These are phyloP conservation scores for Saturnia japonica DNA, from an alignment of 2,888 invertebrate species.

Conservation along the genomic window DNA sequence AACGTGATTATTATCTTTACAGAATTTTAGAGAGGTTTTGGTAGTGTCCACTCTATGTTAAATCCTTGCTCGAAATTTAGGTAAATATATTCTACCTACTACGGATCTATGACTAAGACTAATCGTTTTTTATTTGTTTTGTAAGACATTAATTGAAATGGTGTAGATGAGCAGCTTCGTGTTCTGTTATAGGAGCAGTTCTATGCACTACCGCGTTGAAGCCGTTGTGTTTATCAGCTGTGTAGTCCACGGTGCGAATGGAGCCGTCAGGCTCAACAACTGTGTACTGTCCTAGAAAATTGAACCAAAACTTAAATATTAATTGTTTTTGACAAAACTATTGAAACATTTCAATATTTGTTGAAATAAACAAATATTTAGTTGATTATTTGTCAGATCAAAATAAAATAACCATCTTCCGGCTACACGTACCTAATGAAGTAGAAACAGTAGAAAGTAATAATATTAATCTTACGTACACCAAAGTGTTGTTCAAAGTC, in stretches of 20 bases:
- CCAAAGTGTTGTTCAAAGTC: too few species aligned
- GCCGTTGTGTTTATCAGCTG: slow-evolving; percentile 76
- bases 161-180: slow-evolving; percentile 63
- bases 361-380: background rate
- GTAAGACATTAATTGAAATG: slow-evolving; percentile 29
- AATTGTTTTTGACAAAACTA: background rate
- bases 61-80: too few species aligned
- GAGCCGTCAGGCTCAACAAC: slow-evolving; percentile 78
- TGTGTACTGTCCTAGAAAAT: slow-evolving; percentile 73
- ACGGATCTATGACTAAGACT: background rate
- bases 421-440: too few species aligned
- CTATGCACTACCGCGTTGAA: slow-evolving; percentile 78
- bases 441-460: too few species aligned
- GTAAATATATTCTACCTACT: too few species aligned
- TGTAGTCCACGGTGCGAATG: slow-evolving; percentile 77
- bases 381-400: background rate
- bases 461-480: too few species aligned
- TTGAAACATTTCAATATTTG: too few species aligned
- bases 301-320: background rate
- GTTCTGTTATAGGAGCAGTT: slow-evolving; percentile 70
- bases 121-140: background rate
- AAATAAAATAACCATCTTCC: background rate
- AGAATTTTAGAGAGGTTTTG: too few species aligned
- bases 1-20: too few species aligned
- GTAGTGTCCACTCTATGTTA: too few species aligned